Evolutionary conservation across 2,888 invertebrate species (phyloP).

Genomic region (Amphimallon solstitiale): DNA sequence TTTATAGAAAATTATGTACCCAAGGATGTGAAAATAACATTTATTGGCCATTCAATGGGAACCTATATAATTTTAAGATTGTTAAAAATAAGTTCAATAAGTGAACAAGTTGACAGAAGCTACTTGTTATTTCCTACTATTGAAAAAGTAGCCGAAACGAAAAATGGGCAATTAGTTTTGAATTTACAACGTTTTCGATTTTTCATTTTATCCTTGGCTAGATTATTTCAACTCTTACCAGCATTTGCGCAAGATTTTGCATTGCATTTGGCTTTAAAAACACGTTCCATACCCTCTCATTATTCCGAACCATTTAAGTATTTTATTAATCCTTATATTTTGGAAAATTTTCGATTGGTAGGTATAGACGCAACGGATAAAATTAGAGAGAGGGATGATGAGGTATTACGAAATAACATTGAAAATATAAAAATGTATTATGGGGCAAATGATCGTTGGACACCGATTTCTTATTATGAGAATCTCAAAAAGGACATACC

Average conservation of each 20-base stretch:
- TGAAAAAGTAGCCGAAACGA: constrained; percentile 80
- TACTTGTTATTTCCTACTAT: constrained; percentile 87
- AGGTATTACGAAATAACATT: constrained; percentile 60
- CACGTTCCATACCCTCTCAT: no score
- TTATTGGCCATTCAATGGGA: constrained; percentile 91
- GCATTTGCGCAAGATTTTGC: no score
- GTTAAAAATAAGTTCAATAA: constrained; percentile 68
- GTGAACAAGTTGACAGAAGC: constrained; percentile 67
- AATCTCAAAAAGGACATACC: constrained; percentile 72
- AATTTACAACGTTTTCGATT: no score
- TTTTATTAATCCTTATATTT: neutral
- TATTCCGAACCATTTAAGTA: neutral
- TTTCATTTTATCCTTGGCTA: no score
- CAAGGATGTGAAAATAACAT: constrained; percentile 73
- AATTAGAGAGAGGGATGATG: neutral
- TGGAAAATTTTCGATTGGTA: neutral
- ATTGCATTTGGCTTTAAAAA: no score
- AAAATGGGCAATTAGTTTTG: no score
- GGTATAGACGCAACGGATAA: neutral
- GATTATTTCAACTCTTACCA: no score
- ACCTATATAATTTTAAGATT: constrained; percentile 82
- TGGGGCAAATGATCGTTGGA: constrained; percentile 83
- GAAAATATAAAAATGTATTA: constrained; percentile 82
- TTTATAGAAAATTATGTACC: constrained; percentile 80
- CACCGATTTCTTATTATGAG: constrained; percentile 76